Evolutionary conservation across 2,113 vertebrate genomes (phyloP).

Genomic region (Sinocyclocheilus grahami): DNA sequence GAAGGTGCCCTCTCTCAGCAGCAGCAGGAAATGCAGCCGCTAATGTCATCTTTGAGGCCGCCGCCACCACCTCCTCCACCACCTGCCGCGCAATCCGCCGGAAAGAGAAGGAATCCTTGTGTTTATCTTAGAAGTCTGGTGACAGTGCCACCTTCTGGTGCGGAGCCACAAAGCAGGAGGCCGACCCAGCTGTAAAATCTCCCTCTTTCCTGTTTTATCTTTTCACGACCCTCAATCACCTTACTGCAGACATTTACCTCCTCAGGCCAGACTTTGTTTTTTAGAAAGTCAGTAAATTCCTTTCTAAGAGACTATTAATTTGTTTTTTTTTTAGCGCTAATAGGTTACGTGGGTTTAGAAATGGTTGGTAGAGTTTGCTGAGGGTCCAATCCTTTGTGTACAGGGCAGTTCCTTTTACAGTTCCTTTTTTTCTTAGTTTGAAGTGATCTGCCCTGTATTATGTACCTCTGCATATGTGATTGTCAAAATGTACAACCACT

Average conservation of each 20-base stretch:
- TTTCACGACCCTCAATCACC: neutral
- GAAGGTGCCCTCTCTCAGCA: slow-evolving; percentile 68
- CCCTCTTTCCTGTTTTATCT: neutral
- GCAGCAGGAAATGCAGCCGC: slow-evolving; percentile 84
- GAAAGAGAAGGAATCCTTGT: slow-evolving; percentile 77
- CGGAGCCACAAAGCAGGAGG: slow-evolving; percentile 63
- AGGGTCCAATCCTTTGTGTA: slow-evolving; percentile 10
- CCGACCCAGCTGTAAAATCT: slow-evolving; percentile 74
- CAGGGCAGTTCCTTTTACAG: slow-evolving; percentile 21
- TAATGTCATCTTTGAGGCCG: slow-evolving; percentile 79
- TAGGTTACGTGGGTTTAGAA: neutral
- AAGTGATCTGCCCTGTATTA: slow-evolving; percentile 23
- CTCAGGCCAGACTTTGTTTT: slow-evolving; percentile 25
- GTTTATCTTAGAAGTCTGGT: slow-evolving; percentile 79
- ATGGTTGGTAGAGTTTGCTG: neutral
- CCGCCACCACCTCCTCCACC: slow-evolving; percentile 68
- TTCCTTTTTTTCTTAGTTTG: slow-evolving; percentile 15
- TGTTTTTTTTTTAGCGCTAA: neutral
- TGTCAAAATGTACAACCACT: slow-evolving; percentile 40
- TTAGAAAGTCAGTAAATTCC: slow-evolving; percentile 17
- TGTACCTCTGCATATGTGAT: slow-evolving; percentile 24
- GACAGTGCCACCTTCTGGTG: slow-evolving; percentile 64
- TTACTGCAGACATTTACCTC: slow-evolving; percentile 9
- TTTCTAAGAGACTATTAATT: neutral
- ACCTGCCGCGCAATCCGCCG: slow-evolving; percentile 56